A percentile compares a stretch with the other conserved stretches of the same genome.
Conservation (phyloP, 2,113 vertebrate genomes). For the Galemys pyrenaicus region DNA sequence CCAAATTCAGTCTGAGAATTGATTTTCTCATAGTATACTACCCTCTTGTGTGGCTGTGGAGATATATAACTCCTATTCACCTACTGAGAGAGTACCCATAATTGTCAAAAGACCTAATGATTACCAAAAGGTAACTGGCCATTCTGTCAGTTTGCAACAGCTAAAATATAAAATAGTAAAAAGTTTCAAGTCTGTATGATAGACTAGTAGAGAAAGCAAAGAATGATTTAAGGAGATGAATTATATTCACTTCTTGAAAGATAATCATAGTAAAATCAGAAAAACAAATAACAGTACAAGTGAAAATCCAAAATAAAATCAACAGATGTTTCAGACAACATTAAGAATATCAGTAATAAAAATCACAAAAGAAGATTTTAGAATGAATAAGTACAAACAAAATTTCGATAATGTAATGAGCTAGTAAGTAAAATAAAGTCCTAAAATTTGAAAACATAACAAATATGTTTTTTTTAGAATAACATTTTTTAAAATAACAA, state of each 20-base stretch:
- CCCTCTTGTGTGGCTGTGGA: not conserved
- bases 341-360: not conserved
- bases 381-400: not conserved
- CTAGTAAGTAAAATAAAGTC: not conserved
- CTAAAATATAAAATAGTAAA: not conserved
- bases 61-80: not conserved
- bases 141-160: not conserved
- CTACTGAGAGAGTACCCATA: not conserved
- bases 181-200: not conserved
- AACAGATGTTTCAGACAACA: not conserved
- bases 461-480: no score
- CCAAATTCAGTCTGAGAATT: not conserved
- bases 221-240: not conserved
- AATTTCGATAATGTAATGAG: not conserved
- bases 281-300: not conserved
- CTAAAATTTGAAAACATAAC: not conserved
- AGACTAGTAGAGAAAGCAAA: not conserved
- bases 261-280: not conserved
- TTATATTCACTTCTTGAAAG: not conserved
- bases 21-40: not conserved
- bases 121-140: not conserved
- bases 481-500: constrained; percentile 30
- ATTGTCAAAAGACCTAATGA: not conserved
- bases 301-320: not conserved
- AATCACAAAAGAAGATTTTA: constrained; percentile 1